phyloP scores from a whole-genome alignment of 2,888 invertebrate genomes.

The Palloptera scutellata region DNA sequence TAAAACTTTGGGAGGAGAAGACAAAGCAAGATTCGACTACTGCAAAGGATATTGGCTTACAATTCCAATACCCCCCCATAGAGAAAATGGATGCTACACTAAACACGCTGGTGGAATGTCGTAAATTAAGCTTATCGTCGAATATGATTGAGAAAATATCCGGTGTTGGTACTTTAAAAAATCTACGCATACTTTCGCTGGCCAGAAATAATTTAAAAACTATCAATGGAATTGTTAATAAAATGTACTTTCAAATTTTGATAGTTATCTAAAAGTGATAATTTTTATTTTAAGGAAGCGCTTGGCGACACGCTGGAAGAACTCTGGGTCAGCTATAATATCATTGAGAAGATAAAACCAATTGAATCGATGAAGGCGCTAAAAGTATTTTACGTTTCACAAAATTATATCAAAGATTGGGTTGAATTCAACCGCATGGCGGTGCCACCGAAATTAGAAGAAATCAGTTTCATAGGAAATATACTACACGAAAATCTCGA shows the following conservation, averaged over 20 bases:
- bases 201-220: constrained; percentile 92
- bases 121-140: constrained; percentile 88
- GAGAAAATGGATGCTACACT: constrained; percentile 94
- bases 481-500: constrained; percentile 79
- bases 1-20: constrained; percentile 86
- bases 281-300: constrained; percentile 70
- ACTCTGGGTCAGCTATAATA: constrained; percentile 94
- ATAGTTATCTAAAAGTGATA: constrained; percentile 1
- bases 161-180: constrained; percentile 82
- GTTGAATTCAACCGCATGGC: constrained; percentile 83
- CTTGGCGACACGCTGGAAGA: constrained; percentile 89
- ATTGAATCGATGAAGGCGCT: constrained; percentile 81
- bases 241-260: background rate
- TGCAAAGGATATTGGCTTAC: constrained; percentile 79
- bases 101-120: constrained; percentile 76
- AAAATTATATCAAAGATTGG: constrained; percentile 90
- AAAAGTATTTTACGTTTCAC: constrained; percentile 82
- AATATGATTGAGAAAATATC: constrained; percentile 93
- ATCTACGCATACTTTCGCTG: constrained; percentile 82
- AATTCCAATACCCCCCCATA: constrained; percentile 91
- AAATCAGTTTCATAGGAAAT: constrained; percentile 84
- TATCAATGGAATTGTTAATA: constrained; percentile 79
- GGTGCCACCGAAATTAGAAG: constrained; percentile 76
- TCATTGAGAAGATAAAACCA: constrained; percentile 91
- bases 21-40: constrained; percentile 72